phyloP scores from a whole-genome alignment of 2,113 vertebrate genomes.

The Tachycineta bicolor region DNA sequence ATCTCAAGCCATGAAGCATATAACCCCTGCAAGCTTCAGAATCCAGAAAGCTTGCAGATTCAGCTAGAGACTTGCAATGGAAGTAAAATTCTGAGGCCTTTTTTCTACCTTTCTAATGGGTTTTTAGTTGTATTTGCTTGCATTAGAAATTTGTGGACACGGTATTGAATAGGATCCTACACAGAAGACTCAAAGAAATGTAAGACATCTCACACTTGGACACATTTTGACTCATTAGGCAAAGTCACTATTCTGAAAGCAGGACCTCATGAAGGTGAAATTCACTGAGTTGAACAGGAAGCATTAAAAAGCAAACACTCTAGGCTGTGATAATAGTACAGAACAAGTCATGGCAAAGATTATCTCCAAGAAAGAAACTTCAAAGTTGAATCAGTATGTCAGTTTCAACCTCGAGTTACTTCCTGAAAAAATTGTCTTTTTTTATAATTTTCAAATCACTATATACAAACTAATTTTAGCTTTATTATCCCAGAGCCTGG shows the following conservation, averaged over 20 bases:
- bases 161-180: not conserved
- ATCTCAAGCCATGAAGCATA: not conserved
- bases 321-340: not conserved
- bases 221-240: not conserved
- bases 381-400: not conserved
- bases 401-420: not conserved
- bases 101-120: not conserved
- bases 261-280: not conserved
- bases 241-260: not conserved
- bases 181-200: not conserved
- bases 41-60: not conserved
- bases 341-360: not conserved
- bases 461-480: not conserved
- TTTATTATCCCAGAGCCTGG: not conserved
- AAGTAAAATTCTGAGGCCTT: not conserved
- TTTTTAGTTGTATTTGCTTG: not conserved
- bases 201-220: not conserved
- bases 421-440: not conserved
- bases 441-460: not conserved
- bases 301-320: not conserved
- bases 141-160: not conserved
- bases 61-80: not conserved
- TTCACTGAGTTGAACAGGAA: not conserved
- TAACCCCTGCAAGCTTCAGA: not conserved
- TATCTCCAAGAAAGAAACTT: not conserved